Percentiles rank a stretch among this genome's conserved stretches.
phyloP scores from a whole-genome alignment of 37 sponge, comb jelly and placozoan genomes.

The Agelas oroides region DNA sequence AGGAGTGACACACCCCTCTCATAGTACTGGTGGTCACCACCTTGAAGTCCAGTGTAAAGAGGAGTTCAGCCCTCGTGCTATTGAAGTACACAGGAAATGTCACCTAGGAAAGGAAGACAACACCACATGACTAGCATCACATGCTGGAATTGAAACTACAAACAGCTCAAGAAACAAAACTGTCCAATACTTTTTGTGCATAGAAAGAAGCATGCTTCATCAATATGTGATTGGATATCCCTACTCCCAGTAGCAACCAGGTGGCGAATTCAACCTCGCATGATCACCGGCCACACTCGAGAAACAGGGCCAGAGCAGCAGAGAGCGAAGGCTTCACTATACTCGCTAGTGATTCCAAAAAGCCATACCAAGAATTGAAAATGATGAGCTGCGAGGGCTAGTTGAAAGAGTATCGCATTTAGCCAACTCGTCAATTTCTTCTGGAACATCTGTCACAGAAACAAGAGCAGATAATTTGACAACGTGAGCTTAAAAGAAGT shows the following conservation, averaged over 20 bases:
- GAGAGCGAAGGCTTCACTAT: slow-evolving; percentile 59
- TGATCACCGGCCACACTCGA: too few relatives aligned
- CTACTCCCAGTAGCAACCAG: not conserved
- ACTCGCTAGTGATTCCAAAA: slow-evolving; percentile 30
- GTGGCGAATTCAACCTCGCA: not conserved
- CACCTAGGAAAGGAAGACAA: too few relatives aligned
- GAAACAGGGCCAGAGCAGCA: slow-evolving; percentile 74
- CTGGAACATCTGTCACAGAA: not conserved
- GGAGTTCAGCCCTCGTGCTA: too few relatives aligned
- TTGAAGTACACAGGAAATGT: too few relatives aligned
- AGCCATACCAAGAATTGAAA: slow-evolving; percentile 30
- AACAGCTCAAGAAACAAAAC: too few relatives aligned
- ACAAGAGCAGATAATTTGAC: not conserved
- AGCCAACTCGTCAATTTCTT: slow-evolving; percentile 17
- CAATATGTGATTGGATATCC: slow-evolving; percentile 44
- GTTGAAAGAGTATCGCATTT: slow-evolving; percentile 6
- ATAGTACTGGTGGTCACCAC: too few relatives aligned
- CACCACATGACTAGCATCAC: too few relatives aligned
- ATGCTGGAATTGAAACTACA: too few relatives aligned
- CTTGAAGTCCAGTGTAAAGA: too few relatives aligned
- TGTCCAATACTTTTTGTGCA: slow-evolving; percentile 70
- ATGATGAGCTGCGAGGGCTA: slow-evolving; percentile 38
- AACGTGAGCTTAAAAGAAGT: not conserved
- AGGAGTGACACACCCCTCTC: too few relatives aligned
- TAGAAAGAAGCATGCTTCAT: slow-evolving; percentile 34